phyloP scores from a whole-genome alignment of 2,113 vertebrate species.

The Atherinomorus stipes region DNA sequence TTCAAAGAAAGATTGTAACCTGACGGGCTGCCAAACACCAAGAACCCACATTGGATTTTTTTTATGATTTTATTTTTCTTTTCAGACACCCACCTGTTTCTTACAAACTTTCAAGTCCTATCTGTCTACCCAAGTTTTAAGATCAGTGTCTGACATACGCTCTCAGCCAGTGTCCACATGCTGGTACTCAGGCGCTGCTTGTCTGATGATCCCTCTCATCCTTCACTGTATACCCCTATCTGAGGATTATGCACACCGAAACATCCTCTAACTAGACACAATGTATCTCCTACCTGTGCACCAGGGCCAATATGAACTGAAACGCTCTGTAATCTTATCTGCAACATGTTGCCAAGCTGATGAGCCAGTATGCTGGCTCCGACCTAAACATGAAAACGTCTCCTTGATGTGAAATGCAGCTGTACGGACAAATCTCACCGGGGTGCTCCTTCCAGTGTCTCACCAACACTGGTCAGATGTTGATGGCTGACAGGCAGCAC shows the following conservation, averaged over 20 bases:
- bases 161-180: conserved; percentile 44
- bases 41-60: conserved; percentile 73
- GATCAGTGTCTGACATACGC: conserved; percentile 43
- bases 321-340: conserved; percentile 67
- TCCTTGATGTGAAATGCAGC: conserved; percentile 59
- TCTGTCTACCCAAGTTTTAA: conserved; percentile 35
- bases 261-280: conserved; percentile 60
- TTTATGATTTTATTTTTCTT: conserved; percentile 13
- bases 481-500: conserved; percentile 6
- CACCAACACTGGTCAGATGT: conserved; percentile 36
- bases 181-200: conserved; percentile 71
- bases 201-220: conserved; percentile 66
- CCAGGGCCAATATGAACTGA: conserved; percentile 50
- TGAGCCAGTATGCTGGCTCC: conserved; percentile 65
- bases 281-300: conserved; percentile 52
- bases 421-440: conserved; percentile 29
- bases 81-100: conserved; percentile 75
- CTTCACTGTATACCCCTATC: conserved; percentile 65
- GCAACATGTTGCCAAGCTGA: conserved; percentile 55
- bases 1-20: conserved; percentile 76
- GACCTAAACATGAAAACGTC: conserved; percentile 23
- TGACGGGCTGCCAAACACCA: conserved; percentile 67
- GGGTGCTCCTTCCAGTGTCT: conserved; percentile 25
- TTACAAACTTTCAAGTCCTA: conserved; percentile 58
- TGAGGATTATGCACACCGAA: conserved; percentile 55